Percentiles rank a stretch among this genome's conserved stretches.
phyloP scores from a whole-genome alignment of 2,797 vertebrate genomes.

The Bovichtus variegatus region DNA sequence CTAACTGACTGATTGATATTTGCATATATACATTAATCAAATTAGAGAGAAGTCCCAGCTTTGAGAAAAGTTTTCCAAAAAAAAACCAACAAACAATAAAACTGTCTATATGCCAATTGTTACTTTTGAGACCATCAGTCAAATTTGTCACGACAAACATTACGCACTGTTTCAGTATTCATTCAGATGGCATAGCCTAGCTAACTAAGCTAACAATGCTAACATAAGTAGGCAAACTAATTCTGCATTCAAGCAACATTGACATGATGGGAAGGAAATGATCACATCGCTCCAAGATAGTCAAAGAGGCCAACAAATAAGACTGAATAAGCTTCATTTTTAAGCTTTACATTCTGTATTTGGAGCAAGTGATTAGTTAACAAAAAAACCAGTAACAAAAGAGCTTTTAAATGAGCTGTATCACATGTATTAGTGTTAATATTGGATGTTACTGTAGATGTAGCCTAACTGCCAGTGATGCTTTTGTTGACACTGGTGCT shows the following conservation, averaged over 20 bases:
- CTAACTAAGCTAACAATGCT: background rate
- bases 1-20: background rate
- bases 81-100: background rate
- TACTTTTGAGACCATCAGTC: background rate
- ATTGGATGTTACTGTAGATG: background rate
- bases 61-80: background rate
- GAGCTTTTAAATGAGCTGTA: no score
- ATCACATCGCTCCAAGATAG: constrained; percentile 2
- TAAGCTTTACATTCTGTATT: background rate
- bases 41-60: background rate
- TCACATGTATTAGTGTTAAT: background rate
- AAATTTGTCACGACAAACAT: background rate
- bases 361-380: background rate
- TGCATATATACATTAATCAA: background rate
- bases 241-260: background rate
- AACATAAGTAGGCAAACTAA: background rate
- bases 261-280: background rate
- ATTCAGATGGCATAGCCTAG: background rate
- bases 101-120: background rate
- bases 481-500: background rate
- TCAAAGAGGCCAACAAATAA: no score
- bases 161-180: background rate
- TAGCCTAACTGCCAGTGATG: background rate
- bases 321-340: background rate
- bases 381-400: background rate